These are phyloP conservation scores for Pelodiscus sinensis DNA, from an alignment of 2,113 vertebrate genomes.

Conservation along the genomic window DNA sequence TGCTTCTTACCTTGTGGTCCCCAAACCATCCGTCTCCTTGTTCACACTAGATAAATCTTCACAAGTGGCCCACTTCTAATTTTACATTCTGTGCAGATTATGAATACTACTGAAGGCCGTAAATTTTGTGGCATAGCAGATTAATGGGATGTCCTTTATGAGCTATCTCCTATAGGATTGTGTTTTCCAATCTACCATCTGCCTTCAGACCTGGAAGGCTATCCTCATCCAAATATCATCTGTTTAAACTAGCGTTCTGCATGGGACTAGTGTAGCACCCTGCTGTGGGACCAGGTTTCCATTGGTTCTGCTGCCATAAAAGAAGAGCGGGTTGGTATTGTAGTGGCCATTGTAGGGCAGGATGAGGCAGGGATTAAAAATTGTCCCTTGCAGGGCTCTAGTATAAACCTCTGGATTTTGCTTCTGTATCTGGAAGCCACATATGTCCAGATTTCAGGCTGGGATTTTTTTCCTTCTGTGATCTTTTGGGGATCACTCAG, in stretches of 20 bases:
- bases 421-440: neutral
- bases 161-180: neutral
- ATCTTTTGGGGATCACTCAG: neutral
- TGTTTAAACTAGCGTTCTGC: neutral
- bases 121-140: neutral
- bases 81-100: conserved; percentile 24
- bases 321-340: too few species aligned
- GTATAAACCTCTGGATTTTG: neutral
- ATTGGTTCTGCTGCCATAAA: too few species aligned
- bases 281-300: too few species aligned
- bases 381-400: too few species aligned
- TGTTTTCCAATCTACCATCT: neutral
- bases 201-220: neutral
- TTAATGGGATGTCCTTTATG: neutral
- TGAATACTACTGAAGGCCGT: neutral
- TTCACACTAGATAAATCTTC: conserved; percentile 34
- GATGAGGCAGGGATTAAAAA: too few species aligned
- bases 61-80: conserved; percentile 1
- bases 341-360: too few species aligned
- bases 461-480: neutral
- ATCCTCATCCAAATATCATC: neutral
- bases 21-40: conserved; percentile 17
- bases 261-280: too few species aligned
- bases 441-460: neutral
- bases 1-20: conserved; percentile 36